Evolutionary conservation across 2,888 invertebrate genomes (phyloP).

Genomic region (Cryptocephalus moraei): DNA sequence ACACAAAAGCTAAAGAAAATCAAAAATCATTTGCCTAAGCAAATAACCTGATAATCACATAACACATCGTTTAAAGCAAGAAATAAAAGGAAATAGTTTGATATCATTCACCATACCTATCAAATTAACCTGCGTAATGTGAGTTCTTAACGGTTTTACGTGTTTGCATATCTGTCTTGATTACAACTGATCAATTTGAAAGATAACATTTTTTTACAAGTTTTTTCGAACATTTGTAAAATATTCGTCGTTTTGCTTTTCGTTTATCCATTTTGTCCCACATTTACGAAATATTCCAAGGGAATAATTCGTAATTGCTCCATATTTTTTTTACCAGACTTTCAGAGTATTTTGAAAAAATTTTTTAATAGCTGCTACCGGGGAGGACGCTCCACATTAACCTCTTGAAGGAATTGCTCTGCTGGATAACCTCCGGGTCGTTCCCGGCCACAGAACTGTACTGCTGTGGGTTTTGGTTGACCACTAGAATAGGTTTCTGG

Average conservation of each 20-base stretch:
- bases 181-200: slow-evolving; percentile 18
- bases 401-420: slow-evolving; percentile 86
- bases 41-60: slow-evolving; percentile 14
- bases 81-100: slow-evolving; percentile 8
- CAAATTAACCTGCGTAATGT: slow-evolving; percentile 23
- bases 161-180: slow-evolving; percentile 23
- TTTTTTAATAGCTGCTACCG: slow-evolving; percentile 47
- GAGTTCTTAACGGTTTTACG: slow-evolving; percentile 30
- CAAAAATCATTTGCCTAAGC: slow-evolving; percentile 12
- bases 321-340: slow-evolving; percentile 12
- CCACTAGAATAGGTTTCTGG: slow-evolving; percentile 29
- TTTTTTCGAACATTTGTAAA: slow-evolving; percentile 29
- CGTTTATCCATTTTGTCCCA: slow-evolving; percentile 3
- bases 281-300: slow-evolving; percentile 3
- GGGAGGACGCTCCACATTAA: slow-evolving; percentile 86
- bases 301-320: slow-evolving; percentile 7
- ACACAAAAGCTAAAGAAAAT: slow-evolving; percentile 10
- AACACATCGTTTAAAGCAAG: no score
- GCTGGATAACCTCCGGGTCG: slow-evolving; percentile 75
- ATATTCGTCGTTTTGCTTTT: slow-evolving; percentile 24
- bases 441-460: slow-evolving; percentile 53
- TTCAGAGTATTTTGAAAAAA: slow-evolving; percentile 10
- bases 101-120: slow-evolving; percentile 23
- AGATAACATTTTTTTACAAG: slow-evolving; percentile 16
- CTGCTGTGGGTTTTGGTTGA: slow-evolving; percentile 24